Evolutionary conservation across 2,888 invertebrate species (phyloP), one percentile per base, ranked within the genome.

Genomic region (Diachrysia chrysitis): DNA sequence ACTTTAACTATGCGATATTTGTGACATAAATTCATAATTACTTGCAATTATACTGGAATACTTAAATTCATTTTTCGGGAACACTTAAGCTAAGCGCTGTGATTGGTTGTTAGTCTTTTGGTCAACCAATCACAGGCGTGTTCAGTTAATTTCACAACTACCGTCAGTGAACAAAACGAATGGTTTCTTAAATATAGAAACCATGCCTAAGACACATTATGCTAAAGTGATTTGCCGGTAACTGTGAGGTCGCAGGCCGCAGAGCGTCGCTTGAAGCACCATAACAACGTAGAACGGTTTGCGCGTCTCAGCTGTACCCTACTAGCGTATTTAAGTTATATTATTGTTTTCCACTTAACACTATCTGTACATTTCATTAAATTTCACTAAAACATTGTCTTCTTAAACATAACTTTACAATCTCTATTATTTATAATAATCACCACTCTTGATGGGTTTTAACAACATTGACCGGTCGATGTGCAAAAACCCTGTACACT

Each of bases 341-440:
- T 32, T 32, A 78, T 78, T 78, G 79, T 78, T 72, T 78, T 42
- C 76, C 73, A 58, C 79, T 78, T 78, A 78, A 0, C 54, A 29
- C 73, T 78, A 78, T 60, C 79, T 78, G 78, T 78, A 78, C 78
- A 78, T 58, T 42, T 55, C 62, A 69, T 58, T 58, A 62, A 69
- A 72, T 69, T 78, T 78, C 37, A 54, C 73, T 79, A 77, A 42
- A 65, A 67, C 66, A 63, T 63, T 61, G 21, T 67, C 9, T 71
- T 6, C 9, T 51, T 63, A 66, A 66, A 75, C 29, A 51, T 32
- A 10, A 32, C 32, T 32, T 10, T 32, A 21, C 56, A 23, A 63
- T 75, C 25, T 63, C 32, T 54, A n/a, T 35, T 65, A 63, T 63
- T 25, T 55, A 48, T 60, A 56, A 37, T 58, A 72, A 35, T 69